phyloP scores from a whole-genome alignment of 2,797 vertebrate species.

The Naso thynnoides region DNA sequence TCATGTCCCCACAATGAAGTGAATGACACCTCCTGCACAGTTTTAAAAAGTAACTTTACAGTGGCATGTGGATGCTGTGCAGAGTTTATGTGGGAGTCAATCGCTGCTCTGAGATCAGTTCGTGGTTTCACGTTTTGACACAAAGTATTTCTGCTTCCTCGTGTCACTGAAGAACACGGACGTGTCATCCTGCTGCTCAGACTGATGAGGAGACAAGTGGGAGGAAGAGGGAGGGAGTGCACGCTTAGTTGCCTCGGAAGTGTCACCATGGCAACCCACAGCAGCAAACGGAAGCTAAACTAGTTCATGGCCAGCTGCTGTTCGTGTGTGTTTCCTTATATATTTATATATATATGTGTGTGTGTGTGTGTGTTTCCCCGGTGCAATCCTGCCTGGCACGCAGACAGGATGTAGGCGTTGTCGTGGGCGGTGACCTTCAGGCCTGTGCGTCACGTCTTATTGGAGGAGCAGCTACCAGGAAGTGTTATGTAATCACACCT shows the following conservation, averaged over 20 bases:
- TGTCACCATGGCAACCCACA: slow-evolving; percentile 75
- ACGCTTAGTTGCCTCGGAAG: slow-evolving; percentile 80
- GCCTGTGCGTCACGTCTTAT: slow-evolving; percentile 42
- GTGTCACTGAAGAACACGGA: slow-evolving; percentile 13
- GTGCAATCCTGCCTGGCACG: slow-evolving; percentile 46
- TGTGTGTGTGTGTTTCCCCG: slow-evolving; percentile 48
- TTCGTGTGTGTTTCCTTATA: background rate
- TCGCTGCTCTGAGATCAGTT: slow-evolving; percentile 17
- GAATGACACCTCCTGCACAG: background rate
- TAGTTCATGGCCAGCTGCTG: slow-evolving; percentile 61
- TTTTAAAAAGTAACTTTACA: background rate
- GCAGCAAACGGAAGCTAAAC: slow-evolving; percentile 80
- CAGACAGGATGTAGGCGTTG: slow-evolving; percentile 61
- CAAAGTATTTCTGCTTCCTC: slow-evolving; percentile 25
- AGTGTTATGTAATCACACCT: slow-evolving; percentile 55
- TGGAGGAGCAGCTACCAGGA: slow-evolving; percentile 49
- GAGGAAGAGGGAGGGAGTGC: slow-evolving; percentile 42
- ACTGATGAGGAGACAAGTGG: slow-evolving; percentile 49
- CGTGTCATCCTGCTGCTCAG: slow-evolving; percentile 35
- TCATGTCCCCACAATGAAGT: background rate
- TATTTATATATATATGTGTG: slow-evolving; percentile 11
- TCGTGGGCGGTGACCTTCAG: slow-evolving; percentile 62
- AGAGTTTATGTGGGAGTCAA: slow-evolving; percentile 33
- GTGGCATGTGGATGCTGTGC: background rate
- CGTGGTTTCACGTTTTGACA: slow-evolving; percentile 12